Base-by-base conservation (phyloP, 2,888 invertebrate species). In the Hyles lineata region DNA sequence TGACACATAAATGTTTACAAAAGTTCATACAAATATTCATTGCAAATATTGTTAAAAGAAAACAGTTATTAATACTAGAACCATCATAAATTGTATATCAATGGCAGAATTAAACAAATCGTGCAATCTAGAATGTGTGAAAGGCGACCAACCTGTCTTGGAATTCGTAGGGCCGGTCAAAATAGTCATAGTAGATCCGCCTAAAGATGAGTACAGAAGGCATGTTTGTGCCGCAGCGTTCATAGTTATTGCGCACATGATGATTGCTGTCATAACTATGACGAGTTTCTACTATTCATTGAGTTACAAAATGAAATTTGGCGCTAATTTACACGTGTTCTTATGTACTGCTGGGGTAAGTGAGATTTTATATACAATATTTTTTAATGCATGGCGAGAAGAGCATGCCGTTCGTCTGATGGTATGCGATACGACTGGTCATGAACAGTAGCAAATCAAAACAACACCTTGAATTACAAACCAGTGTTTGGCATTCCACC, bases 111-210 rank as follows among this genome's bases (percentile, higher is more conserved):
- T 75, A 2, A 79, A 78, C 15, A 78, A 75, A 32, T 75, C 74
- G 19, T 90, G 89, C 78, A 83, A 87, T 35, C 78, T 88, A 29
- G 87, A 90, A 79, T 90, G 90, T 70, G 73, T 82, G 0, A 74
- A 79, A 59, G 73, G 79, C 11, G 76, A 79, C 1, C 72, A 75
- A 7, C 60, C 55, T 23, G 59, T 59, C 3, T 25, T 76, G 29
- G 89, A 90, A 74, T 91, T 89, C 62, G 81, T 88, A 5, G 91
- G 92, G 6, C 90, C 90, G 0, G 90, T 92, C 21, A 91, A 87
- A 78, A 89, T 92, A 70, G 76, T 90, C 60, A 76, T 91, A n/a
- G 82, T 92, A 2, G 88, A 91, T 21, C 82, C 86, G 2, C 79
- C 86, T 0, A 73, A 75, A 58, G 73, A 70, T 4, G 77, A 83